Base-by-base conservation (phyloP, 2,797 vertebrate genomes). In the Lagodon rhomboides region DNA sequence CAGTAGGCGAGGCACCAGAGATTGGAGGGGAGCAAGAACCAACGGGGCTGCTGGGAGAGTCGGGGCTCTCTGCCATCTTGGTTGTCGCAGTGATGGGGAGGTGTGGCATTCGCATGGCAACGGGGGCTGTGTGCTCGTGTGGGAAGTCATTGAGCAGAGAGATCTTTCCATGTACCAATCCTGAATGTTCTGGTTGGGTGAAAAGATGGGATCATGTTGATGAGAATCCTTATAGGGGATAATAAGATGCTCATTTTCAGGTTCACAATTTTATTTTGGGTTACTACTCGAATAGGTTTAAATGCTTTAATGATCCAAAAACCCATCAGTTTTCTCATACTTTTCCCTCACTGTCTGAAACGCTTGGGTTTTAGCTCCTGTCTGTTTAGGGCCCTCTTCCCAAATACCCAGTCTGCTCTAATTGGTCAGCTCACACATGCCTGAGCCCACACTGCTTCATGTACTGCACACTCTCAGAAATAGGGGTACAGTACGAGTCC, bases 61-160 rank as follows among this genome's bases (percentile, higher is more conserved):
- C 90, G 0, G 90, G 87, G 49, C 79, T 70, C 54, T 95, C 94
- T 16, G 94, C 94, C 2, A 91, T 92, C 87, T 96, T 96, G 65
- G 94, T 96, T 20, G 92, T 94, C 4, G 95, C 95, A 1, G 94
- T 95, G 83, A 96, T 97, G 0, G 98, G 97, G 79, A 97, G 95
- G 88, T 99, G 97, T 16, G 97, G 96, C 94, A 95, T 96, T 75
- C 95, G 91, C 87, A 96, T 93, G 27, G 91, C 63, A 10, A 90
- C 74, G 0, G 94, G 86, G 0, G 92, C 88, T 0, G 85, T 80
- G 86, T 93, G 89, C 70, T 92, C 96, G 43, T 94, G 96, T 9
- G 89, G 91, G 49, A 89, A 60, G 22, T 92, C 88, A 38, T 17
- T 77, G n/a, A 90, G 84, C 4, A 92, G 91, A 27, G 93, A 88